A percentile compares a stretch with the other conserved stretches of the same genome.
Evolutionary conservation across 2,113 vertebrate genomes (phyloP).

Genomic region (Vanacampus margaritifer): DNA sequence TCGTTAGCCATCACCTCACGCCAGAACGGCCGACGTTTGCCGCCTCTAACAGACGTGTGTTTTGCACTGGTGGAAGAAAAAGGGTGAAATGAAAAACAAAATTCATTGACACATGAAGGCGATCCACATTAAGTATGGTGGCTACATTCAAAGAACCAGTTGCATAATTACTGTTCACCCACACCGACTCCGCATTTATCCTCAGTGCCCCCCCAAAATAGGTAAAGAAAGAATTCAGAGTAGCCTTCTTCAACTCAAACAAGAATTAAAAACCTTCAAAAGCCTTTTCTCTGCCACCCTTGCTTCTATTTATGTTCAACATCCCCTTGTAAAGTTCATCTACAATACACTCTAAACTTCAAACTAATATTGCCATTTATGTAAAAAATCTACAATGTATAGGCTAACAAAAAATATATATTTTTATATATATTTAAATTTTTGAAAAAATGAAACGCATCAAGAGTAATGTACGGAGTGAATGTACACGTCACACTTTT

Average conservation of each 20-base stretch:
- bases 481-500: conserved; percentile 64
- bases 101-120: conserved; percentile 58
- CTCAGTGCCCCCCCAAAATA: conserved; percentile 43
- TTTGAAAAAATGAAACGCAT: conserved; percentile 74
- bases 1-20: conserved; percentile 59
- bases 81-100: conserved; percentile 54
- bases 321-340: conserved; percentile 67
- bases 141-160: conserved; percentile 80
- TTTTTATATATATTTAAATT: conserved; percentile 77
- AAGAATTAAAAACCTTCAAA: conserved; percentile 57
- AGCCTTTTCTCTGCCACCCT: conserved; percentile 38
- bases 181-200: conserved; percentile 54
- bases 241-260: conserved; percentile 51
- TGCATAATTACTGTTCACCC: conserved; percentile 74
- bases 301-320: conserved; percentile 57
- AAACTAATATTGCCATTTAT: conserved; percentile 78
- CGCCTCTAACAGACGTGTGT: conserved; percentile 46
- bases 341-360: conserved; percentile 78
- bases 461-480: conserved; percentile 68
- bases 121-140: conserved; percentile 72
- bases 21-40: conserved; percentile 50
- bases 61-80: conserved; percentile 26
- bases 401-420: conserved; percentile 84
- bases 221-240: conserved; percentile 49
- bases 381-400: conserved; percentile 85